A percentile compares a stretch with the other conserved stretches of the same genome.
Conservation (phyloP, 2,797 vertebrate genomes). For the Podarcis siculus region DNA sequence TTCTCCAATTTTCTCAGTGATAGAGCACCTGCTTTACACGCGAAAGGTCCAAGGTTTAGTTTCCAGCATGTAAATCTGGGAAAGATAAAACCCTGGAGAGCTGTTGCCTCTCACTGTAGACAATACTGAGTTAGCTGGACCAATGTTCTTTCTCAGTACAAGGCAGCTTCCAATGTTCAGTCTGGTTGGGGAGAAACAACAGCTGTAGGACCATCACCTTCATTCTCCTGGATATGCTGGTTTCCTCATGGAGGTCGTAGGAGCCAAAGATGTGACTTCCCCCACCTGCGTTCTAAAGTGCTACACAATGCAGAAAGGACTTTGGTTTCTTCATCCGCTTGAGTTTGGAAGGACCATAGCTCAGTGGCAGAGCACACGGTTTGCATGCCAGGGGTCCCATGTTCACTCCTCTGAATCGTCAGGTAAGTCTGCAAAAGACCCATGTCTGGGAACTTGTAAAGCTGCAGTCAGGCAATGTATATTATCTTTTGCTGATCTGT, state of each 20-base stretch:
- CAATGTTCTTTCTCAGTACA: neutral
- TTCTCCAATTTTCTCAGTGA: neutral
- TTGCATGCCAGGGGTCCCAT: too few relatives aligned
- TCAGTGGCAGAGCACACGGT: neutral
- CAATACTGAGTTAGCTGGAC: neutral
- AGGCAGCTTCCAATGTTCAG: neutral
- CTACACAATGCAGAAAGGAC: neutral
- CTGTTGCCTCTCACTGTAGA: neutral
- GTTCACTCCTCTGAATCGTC: neutral
- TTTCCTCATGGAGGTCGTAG: neutral
- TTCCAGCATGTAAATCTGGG: neutral
- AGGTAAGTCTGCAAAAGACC: neutral
- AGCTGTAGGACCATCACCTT: neutral
- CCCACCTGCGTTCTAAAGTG: neutral
- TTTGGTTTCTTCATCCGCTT: neutral
- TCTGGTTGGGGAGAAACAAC: neutral
- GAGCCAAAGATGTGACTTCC: neutral
- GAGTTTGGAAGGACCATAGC: neutral
- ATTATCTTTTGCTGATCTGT: too few relatives aligned
- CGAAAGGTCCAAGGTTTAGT: neutral
- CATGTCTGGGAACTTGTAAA: neutral
- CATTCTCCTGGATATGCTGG: neutral
- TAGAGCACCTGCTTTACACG: neutral
- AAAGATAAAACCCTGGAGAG: neutral
- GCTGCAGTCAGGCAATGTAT: neutral